Evolutionary conservation across 2,113 vertebrate species (phyloP).

Genomic region (Tauraco erythrolophus): DNA sequence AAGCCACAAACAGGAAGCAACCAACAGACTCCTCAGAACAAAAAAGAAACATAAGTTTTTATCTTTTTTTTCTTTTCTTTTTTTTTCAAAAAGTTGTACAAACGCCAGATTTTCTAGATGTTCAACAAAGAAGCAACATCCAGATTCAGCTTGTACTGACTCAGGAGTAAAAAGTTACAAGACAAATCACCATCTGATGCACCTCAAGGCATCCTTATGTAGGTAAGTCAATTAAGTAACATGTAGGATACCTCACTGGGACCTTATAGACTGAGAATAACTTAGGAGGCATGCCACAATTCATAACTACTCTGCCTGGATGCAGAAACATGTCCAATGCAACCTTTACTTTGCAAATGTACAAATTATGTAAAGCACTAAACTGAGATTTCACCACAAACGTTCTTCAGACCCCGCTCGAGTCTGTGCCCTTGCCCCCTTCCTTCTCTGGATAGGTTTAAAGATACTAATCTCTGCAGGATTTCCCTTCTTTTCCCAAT

Average conservation of each 20-base stretch:
- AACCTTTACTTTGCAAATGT: not conserved
- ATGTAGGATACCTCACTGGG: not conserved
- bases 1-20: constrained; percentile 31
- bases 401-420: not conserved
- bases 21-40: not conserved
- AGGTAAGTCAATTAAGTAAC: not conserved
- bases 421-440: not conserved
- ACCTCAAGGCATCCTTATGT: not conserved
- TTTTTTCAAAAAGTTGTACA: not conserved
- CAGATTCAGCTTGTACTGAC: not conserved
- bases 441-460: not conserved
- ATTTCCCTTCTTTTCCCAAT: not conserved
- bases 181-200: not conserved
- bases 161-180: not conserved
- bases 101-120: not conserved
- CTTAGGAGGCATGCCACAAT: not conserved
- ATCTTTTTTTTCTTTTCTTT: too few species aligned
- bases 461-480: not conserved
- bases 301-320: not conserved
- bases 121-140: not conserved
- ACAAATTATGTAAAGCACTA: not conserved
- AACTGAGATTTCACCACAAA: not conserved
- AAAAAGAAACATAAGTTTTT: not conserved
- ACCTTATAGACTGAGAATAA: not conserved
- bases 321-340: not conserved